These are phyloP conservation scores for Phasianus colchicus DNA, from an alignment of 2,113 vertebrate species.

Conservation along the genomic window DNA sequence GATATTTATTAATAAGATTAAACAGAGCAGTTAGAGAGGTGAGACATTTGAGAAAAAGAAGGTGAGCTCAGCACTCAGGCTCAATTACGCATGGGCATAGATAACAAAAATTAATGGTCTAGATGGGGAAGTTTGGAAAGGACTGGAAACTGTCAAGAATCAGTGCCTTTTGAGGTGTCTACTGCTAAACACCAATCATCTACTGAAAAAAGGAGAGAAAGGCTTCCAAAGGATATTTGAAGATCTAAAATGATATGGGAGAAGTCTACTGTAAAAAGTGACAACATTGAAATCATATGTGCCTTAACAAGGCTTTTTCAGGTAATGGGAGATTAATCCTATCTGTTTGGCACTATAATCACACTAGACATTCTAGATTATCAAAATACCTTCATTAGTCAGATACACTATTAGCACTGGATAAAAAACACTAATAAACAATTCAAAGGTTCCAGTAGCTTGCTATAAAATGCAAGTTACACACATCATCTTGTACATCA, in stretches of 20 bases:
- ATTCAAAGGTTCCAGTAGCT: not conserved
- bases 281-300: not conserved
- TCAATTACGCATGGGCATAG: not conserved
- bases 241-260: not conserved
- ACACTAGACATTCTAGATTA: not conserved
- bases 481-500: rapidly evolving
- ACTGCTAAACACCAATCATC: not conserved
- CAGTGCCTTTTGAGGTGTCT: not conserved
- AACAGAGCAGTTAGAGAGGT: not conserved
- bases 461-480: not conserved
- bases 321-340: not conserved
- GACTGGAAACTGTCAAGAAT: not conserved
- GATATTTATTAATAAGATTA: not conserved
- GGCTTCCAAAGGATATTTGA: not conserved
- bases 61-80: not conserved
- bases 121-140: not conserved
- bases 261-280: not conserved
- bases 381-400: not conserved
- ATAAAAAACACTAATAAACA: not conserved
- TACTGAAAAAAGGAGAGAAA: not conserved
- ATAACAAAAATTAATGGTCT: not conserved
- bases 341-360: not conserved
- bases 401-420: not conserved
- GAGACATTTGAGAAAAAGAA: not conserved
- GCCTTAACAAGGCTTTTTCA: not conserved